Evolutionary conservation across 2,113 vertebrate species (phyloP).

Genomic region (Coregonus clupeaformis): DNA sequence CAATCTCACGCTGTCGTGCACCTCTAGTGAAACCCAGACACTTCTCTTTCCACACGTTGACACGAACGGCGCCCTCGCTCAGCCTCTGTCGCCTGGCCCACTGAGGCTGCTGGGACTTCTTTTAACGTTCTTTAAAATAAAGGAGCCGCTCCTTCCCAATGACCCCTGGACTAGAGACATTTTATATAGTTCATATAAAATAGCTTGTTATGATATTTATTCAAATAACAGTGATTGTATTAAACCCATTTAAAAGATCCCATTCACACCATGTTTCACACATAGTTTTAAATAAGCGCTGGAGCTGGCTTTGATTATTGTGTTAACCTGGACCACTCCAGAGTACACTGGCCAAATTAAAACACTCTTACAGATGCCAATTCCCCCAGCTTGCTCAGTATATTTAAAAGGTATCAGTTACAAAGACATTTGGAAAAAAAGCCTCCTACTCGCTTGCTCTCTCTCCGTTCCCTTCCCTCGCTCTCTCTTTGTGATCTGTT

Average conservation of each 20-base stretch:
- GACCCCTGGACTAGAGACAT: background rate
- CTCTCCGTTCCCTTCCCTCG: constrained; percentile 4
- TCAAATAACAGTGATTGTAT: constrained; percentile 38
- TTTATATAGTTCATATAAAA: constrained; percentile 15
- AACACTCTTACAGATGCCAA: constrained; percentile 57
- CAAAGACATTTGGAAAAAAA: constrained; percentile 42
- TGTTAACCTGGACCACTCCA: constrained; percentile 67
- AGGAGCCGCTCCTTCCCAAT: background rate
- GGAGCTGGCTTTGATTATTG: constrained; percentile 66
- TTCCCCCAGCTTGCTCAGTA: constrained; percentile 48
- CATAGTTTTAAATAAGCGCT: constrained; percentile 47
- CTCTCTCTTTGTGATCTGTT: background rate
- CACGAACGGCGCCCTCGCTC: background rate
- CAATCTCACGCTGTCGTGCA: background rate
- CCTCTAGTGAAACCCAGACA: background rate
- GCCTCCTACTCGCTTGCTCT: constrained; percentile 1
- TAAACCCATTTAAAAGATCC: constrained; percentile 38
- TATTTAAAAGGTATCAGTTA: constrained; percentile 65
- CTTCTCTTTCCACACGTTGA: background rate
- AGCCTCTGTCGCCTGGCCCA: background rate
- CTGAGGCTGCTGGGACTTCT: background rate
- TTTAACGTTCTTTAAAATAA: background rate
- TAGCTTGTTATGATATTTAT: constrained; percentile 12
- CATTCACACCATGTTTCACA: constrained; percentile 66
- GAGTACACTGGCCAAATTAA: constrained; percentile 62